Conservation (phyloP, 2,888 invertebrate genomes). For the Cataglyphis cursor region DNA sequence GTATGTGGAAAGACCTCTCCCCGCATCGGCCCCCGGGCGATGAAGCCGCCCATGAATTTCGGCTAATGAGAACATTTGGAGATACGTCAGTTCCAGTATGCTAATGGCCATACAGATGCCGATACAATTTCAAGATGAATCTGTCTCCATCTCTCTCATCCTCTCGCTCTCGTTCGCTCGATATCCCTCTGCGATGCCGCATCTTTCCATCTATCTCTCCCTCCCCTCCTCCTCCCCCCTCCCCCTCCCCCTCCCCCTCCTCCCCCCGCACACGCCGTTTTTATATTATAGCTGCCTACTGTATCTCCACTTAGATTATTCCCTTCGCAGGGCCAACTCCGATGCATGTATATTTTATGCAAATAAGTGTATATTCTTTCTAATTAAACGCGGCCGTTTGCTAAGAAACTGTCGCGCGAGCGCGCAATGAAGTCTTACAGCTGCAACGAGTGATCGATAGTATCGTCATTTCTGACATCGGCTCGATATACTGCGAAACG, state of each 20-base stretch:
- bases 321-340: constrained; percentile 68
- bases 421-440: constrained; percentile 54
- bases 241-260: not conserved
- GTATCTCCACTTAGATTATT: constrained; percentile 85
- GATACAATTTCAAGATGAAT: constrained; percentile 87
- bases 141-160: constrained; percentile 77
- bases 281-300: constrained; percentile 83
- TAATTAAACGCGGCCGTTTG: constrained; percentile 68
- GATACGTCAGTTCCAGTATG: constrained; percentile 87
- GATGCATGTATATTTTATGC: constrained; percentile 68
- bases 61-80: constrained; percentile 87
- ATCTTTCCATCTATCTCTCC: constrained; percentile 61
- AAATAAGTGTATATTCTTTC: constrained; percentile 72
- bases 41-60: constrained; percentile 87
- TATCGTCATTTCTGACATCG: constrained; percentile 35
- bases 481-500: constrained; percentile 8
- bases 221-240: not conserved
- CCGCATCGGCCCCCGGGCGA: constrained; percentile 71
- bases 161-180: constrained; percentile 48
- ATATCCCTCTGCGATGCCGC: constrained; percentile 52
- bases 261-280: constrained; percentile 68
- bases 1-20: constrained; percentile 48
- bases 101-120: constrained; percentile 87
- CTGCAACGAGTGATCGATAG: constrained; percentile 54
- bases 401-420: constrained; percentile 44